A percentile compares a stretch with the other conserved stretches of the same genome.
phyloP scores from a whole-genome alignment of 2,888 invertebrate genomes.

The Polydrusus pterygomalis region DNA sequence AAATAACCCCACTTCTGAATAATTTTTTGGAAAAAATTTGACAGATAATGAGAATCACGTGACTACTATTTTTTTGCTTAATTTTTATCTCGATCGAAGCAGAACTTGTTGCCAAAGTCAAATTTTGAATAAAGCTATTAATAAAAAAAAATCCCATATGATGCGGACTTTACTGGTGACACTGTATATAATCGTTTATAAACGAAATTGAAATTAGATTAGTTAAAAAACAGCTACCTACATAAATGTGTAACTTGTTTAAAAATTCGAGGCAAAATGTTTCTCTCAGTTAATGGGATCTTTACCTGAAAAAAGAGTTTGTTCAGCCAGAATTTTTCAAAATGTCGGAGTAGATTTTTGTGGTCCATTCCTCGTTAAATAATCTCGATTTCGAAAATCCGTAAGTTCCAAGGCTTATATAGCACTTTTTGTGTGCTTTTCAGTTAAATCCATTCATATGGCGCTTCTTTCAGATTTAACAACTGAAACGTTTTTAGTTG shows the following conservation, averaged over 20 bases:
- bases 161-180: too few relatives aligned
- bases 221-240: constrained; percentile 45
- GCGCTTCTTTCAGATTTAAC: constrained; percentile 47
- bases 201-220: constrained; percentile 32
- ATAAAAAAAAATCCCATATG: too few relatives aligned
- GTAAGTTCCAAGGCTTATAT: constrained; percentile 34
- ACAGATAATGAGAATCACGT: too few relatives aligned
- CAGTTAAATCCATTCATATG: constrained; percentile 46
- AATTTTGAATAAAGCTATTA: too few relatives aligned
- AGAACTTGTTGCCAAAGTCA: too few relatives aligned
- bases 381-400: constrained; percentile 20
- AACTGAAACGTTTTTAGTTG: constrained; percentile 43
- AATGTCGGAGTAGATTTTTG: too few relatives aligned
- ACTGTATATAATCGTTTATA: too few relatives aligned
- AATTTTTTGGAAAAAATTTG: too few relatives aligned
- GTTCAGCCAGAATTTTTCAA: constrained; percentile 26
- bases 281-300: constrained; percentile 49
- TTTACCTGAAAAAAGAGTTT: constrained; percentile 42
- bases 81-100: too few relatives aligned
- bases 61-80: too few relatives aligned
- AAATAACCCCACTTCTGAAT: too few relatives aligned
- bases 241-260: constrained; percentile 50
- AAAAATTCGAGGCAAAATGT: constrained; percentile 29
- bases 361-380: constrained; percentile 36
- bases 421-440: constrained; percentile 47